Conservation (phyloP, 2,113 vertebrate genomes). For the Formicarius rufipectus region DNA sequence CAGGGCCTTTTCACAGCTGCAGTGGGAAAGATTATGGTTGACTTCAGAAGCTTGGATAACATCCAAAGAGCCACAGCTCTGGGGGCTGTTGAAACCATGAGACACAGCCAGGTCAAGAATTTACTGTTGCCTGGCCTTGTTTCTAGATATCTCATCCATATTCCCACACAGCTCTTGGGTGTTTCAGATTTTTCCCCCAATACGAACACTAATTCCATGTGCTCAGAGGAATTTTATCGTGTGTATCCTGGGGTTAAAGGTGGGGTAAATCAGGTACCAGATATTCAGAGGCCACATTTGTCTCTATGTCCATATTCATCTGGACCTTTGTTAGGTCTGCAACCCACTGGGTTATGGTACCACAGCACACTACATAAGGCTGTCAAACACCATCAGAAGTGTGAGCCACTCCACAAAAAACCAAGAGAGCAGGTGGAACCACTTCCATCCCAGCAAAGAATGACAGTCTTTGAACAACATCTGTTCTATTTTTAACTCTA, state of each 20-base stretch:
- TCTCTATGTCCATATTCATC: not conserved
- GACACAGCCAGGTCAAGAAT: conserved; percentile 38
- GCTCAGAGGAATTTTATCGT: not conserved
- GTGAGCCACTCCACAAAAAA: not conserved
- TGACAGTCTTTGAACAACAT: not conserved
- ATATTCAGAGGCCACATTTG: not conserved
- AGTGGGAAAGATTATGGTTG: not conserved
- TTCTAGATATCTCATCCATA: not conserved
- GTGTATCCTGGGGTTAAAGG: not conserved
- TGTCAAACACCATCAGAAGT: not conserved
- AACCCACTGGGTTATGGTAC: not conserved
- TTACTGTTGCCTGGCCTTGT: not conserved
- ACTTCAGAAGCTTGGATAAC: conserved; percentile 31
- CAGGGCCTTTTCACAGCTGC: not conserved
- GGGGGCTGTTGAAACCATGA: conserved; percentile 30
- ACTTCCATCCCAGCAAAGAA: not conserved
- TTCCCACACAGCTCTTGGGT: not conserved
- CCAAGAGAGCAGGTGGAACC: not conserved
- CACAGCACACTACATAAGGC: not conserved
- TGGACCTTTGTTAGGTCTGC: not conserved
- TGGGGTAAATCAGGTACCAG: not conserved
- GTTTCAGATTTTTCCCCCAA: not conserved
- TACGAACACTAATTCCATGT: not conserved
- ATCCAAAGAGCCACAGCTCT: not conserved
- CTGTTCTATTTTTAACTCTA: conserved; percentile 2